These are phyloP conservation scores for Gnathonemus echidnorhynchus DNA, from an alignment of 2,113 vertebrate genomes.

Conservation along the genomic window DNA sequence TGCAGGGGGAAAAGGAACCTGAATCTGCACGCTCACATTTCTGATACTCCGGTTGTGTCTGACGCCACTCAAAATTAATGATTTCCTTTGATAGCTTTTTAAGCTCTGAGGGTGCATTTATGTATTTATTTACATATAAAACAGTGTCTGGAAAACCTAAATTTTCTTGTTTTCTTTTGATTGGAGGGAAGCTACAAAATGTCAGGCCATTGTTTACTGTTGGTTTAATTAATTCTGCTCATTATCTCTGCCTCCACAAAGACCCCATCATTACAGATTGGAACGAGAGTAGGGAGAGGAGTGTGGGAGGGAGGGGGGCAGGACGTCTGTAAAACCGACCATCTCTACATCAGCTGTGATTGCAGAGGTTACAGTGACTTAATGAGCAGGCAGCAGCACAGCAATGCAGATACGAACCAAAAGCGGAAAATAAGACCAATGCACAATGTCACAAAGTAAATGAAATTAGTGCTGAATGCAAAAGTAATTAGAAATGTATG, in stretches of 20 bases:
- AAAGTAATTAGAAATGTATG: slow-evolving; percentile 9
- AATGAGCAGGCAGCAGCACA: slow-evolving; percentile 56
- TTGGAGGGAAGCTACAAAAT: slow-evolving; percentile 45
- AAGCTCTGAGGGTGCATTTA: slow-evolving; percentile 28
- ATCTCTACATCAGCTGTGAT: slow-evolving; percentile 45
- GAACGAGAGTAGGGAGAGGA: slow-evolving; percentile 46
- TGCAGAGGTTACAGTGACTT: slow-evolving; percentile 51
- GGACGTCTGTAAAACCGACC: slow-evolving; percentile 23
- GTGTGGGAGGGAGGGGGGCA: slow-evolving; percentile 27
- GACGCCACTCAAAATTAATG: slow-evolving; percentile 40
- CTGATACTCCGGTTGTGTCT: slow-evolving; percentile 41
- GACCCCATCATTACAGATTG: slow-evolving; percentile 43
- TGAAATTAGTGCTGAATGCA: slow-evolving; percentile 10
- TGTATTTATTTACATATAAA: slow-evolving; percentile 54
- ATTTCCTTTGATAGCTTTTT: slow-evolving; percentile 44
- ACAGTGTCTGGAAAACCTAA: slow-evolving; percentile 31
- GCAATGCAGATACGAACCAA: slow-evolving; percentile 43
- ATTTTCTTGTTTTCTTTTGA: slow-evolving; percentile 39
- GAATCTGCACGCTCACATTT: slow-evolving; percentile 50
- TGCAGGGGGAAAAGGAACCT: slow-evolving; percentile 36
- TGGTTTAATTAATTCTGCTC: slow-evolving; percentile 57
- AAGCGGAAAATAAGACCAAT: slow-evolving; percentile 5
- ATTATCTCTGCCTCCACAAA: slow-evolving; percentile 53
- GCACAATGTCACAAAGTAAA: not conserved
- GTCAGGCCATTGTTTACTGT: slow-evolving; percentile 55